Evolutionary conservation across 2,888 invertebrate species (phyloP), one percentile per base, ranked within the genome.

Genomic region (Atrina japonica): DNA sequence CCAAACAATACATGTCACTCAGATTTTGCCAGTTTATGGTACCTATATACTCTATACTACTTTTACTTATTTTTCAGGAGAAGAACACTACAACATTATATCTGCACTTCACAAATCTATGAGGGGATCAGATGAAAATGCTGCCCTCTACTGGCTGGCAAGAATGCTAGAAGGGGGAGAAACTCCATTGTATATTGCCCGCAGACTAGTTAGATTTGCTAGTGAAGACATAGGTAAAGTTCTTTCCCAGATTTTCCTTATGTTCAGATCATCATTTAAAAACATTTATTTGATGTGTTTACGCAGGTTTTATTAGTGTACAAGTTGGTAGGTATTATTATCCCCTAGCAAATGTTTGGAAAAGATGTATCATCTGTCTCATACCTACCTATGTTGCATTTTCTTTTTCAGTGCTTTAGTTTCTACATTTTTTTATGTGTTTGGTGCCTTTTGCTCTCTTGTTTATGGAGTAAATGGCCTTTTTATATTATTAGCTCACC

Each of bases 61-160:
- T n/a, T n/a, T n/a, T n/a, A n/a, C n/a, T n/a, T 21, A 50, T 52
- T 27, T 52, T 27, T n/a, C 9, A 88, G 90, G 96, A 9, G 96
- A 96, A 59, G 95, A 96, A 86, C 96, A 96, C 90, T 96, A 95
- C 89, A 95, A 96, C 88, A 93, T 93, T 45, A 94, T 95, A 81
- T 96, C 96, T 1, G 96, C 96, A 0, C 91, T 96, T 78, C 96
- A 96, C 85, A 96, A 96, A 90, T 95, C 95, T 0, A 94, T 96
- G 60, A 92, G 96, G 78, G 95, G 95, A 0, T 93, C 95, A 21
- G 95, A 95, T 88, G 94, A 93, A 73, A 95, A 94, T 90, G 96
- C 95, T 1, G 93, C 96, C 16, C 90, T 96, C 45, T 96, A 96
- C 88, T 96, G 96, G 96, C 92, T 95, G 2, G 93, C 95, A 1